phyloP scores from a whole-genome alignment of 2,797 vertebrate species.

The Selene dorsalis region DNA sequence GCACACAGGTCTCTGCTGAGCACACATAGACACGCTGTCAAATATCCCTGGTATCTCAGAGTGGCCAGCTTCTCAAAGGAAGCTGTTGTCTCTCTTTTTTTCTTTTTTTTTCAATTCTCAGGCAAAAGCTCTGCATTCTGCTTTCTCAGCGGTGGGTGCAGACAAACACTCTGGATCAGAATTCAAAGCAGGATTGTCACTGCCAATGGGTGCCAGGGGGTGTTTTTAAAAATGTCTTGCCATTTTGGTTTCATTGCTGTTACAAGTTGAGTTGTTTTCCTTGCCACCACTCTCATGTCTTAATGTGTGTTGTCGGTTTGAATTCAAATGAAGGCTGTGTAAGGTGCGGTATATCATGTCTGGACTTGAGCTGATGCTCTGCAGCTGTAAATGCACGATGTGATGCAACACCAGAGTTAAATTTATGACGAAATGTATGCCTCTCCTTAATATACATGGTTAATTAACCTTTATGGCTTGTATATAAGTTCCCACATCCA shows the following conservation, averaged over 20 bases:
- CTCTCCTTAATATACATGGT: background rate
- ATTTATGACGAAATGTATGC: background rate
- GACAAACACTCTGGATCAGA: slow-evolving; percentile 38
- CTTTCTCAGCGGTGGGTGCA: slow-evolving; percentile 15
- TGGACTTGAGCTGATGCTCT: background rate
- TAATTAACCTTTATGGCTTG: background rate
- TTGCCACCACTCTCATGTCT: background rate
- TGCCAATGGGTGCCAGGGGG: slow-evolving; percentile 15
- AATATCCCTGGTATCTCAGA: slow-evolving; percentile 73
- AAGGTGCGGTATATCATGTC: background rate
- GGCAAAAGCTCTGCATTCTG: slow-evolving; percentile 42
- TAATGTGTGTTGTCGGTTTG: background rate
- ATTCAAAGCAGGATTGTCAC: slow-evolving; percentile 39
- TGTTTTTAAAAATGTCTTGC: too few species aligned
- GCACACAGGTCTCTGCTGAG: slow-evolving; percentile 61
- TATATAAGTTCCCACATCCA: background rate
- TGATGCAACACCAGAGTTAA: background rate
- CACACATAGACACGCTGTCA: slow-evolving; percentile 74
- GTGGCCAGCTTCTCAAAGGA: slow-evolving; percentile 66
- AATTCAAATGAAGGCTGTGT: background rate
- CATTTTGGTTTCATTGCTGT: slow-evolving; percentile 1
- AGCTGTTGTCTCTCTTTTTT: slow-evolving; percentile 62
- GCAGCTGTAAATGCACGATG: too few species aligned
- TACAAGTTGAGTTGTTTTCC: background rate
- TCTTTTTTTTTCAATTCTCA: slow-evolving; percentile 16